Percentiles rank a stretch among this genome's conserved stretches.
phyloP scores from a whole-genome alignment of 2,113 vertebrate genomes.

The Micronisus gabar region DNA sequence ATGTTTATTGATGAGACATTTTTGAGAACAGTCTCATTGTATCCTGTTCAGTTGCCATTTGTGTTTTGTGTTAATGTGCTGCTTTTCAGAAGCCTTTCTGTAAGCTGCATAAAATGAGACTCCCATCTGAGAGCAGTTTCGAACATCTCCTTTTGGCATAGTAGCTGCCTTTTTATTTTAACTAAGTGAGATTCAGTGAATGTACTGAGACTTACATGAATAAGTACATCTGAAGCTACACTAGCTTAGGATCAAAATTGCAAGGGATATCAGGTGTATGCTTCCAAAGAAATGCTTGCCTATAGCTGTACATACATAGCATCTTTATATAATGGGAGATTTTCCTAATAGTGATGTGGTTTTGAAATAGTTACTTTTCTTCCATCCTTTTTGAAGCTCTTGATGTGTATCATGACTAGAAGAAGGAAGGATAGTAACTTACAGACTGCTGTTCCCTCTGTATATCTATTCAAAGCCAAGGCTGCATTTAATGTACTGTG shows the following conservation, averaged over 20 bases:
- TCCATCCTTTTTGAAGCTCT: neutral
- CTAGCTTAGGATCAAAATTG: neutral
- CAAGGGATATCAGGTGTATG: neutral
- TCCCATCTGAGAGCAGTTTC: neutral
- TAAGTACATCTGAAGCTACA: neutral
- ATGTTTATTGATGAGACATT: conserved; percentile 38
- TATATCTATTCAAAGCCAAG: neutral
- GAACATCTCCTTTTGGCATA: neutral
- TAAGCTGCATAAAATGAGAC: neutral
- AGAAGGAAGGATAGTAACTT: neutral
- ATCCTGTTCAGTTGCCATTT: neutral
- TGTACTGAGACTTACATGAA: neutral
- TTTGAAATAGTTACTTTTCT: neutral
- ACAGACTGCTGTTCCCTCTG: neutral
- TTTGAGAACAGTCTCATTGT: neutral
- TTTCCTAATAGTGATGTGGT: neutral
- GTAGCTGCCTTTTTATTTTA: neutral
- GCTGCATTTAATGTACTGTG: neutral
- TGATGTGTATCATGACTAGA: neutral
- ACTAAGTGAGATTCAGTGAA: neutral
- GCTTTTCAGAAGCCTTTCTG: neutral
- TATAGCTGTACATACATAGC: neutral
- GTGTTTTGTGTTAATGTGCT: neutral
- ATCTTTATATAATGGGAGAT: neutral
- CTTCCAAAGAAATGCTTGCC: neutral